Evolutionary conservation across 2,888 invertebrate genomes (phyloP), one percentile per base, ranked within the genome.

Genomic region (Halictus ligatus): DNA sequence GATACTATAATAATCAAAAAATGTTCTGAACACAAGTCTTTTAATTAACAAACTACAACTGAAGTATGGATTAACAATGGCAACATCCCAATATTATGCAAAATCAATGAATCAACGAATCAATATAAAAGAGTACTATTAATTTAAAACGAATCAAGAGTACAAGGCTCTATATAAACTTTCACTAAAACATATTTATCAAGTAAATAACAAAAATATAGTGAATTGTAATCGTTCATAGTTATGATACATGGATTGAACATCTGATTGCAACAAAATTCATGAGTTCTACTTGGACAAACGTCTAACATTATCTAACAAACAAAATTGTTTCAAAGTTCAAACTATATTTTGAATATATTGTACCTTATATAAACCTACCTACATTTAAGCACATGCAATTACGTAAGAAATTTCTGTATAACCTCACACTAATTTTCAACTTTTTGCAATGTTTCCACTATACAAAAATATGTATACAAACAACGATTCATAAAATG

Each of bases 401-500:
- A 21, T 73, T 25, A 81, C n/a, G 25, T 12, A 46, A 58, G 40
- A 76, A 81, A 58, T 67, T 35, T 35, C 35, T 35, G 35, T 35
- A 35, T 35, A 1, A 35, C 35, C 35, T 35, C 3, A 35, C 5
- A 3, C 35, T 35, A 35, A 5, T 5, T 5, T 35, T 5, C 21
- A 35, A 46, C 40, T 15, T 13, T 21, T 79, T 78, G n/a, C 15
- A 54, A 78, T 58, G 78, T 58, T 46, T n/a, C 15, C 64, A 21
- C 13, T 67, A 15, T 81, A 75, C 48, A 67, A 75, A 79, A 81
- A 46, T 67, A 75, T 72, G 21, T 25, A 75, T 64, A 80, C 21
- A 83, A 84, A 80, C 60, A 82, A 85, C 83, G 50, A 75, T 75
- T 78, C 80, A 71, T 60, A 48, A 86, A 81, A 83, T 72, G 84